phyloP scores from a whole-genome alignment of 2,888 invertebrate species.

The Euplagia quadripunctaria region DNA sequence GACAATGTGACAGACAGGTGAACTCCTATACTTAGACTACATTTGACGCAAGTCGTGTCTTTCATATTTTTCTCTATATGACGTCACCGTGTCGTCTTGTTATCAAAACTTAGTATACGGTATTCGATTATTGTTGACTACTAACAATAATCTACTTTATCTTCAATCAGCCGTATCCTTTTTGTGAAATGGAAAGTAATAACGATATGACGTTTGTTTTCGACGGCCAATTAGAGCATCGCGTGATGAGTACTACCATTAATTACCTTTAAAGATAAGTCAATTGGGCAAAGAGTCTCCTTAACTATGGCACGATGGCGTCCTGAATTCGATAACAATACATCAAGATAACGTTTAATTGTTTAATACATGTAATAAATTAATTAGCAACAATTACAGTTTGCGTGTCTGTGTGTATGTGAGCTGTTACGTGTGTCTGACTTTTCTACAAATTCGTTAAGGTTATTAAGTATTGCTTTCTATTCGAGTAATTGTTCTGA shows the following conservation, averaged over 20 bases:
- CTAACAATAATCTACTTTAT: constrained; percentile 25
- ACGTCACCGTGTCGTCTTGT: not conserved
- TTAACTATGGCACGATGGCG: constrained; percentile 61
- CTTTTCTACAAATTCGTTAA: constrained; percentile 70
- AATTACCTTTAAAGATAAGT: constrained; percentile 84
- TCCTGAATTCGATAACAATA: constrained; percentile 82
- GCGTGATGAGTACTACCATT: constrained; percentile 80
- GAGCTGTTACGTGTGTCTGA: constrained; percentile 70
- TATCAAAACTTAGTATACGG: not conserved
- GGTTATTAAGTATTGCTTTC: constrained; percentile 68
- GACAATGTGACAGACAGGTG: not conserved
- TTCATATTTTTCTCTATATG: not conserved
- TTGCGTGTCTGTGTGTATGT: constrained; percentile 74
- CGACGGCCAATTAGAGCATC: constrained; percentile 75
- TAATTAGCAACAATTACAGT: constrained; percentile 84
- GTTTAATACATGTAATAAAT: constrained; percentile 87
- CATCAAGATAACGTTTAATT: constrained; percentile 85
- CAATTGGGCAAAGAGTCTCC: constrained; percentile 79
- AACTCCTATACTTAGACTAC: not conserved
- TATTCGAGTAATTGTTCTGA: constrained; percentile 46
- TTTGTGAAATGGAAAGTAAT: constrained; percentile 61
- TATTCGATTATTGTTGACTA: not conserved
- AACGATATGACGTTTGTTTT: constrained; percentile 66
- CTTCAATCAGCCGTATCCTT: constrained; percentile 43
- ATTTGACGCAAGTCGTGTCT: not conserved